A percentile compares a stretch with the other conserved stretches of the same genome.
phyloP scores from a whole-genome alignment of 1,140 invertebrate genomes.

The Daktulosphaira vitifoliae region DNA sequence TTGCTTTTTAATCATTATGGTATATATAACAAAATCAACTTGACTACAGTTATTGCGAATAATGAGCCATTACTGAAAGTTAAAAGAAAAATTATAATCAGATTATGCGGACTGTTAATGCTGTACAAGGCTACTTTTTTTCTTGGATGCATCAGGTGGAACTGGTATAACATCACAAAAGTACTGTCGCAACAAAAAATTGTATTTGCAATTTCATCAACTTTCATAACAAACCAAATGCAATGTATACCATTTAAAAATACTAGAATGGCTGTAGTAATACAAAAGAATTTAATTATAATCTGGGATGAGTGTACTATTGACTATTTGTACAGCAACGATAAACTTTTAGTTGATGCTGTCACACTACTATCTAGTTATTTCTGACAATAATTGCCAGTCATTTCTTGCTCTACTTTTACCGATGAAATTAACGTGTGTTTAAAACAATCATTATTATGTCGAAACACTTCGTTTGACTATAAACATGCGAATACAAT shows the following conservation, averaged over 20 bases:
- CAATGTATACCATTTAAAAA: constrained; percentile 39
- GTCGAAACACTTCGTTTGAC: constrained; percentile 31
- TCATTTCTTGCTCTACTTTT: constrained; percentile 39
- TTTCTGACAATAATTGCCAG: constrained; percentile 44
- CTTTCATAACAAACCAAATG: too few species aligned
- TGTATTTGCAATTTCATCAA: too few species aligned
- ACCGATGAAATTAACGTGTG: constrained; percentile 42
- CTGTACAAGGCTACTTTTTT: too few species aligned
- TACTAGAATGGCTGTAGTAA: not conserved
- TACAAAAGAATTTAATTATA: constrained; percentile 39
- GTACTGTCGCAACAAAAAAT: too few species aligned
- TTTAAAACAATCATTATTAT: constrained; percentile 41
- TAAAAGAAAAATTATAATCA: too few species aligned
- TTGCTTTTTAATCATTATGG: too few species aligned
- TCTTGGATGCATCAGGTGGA: too few species aligned
- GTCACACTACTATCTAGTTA: constrained; percentile 40
- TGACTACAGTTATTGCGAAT: too few species aligned
- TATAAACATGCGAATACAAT: constrained; percentile 1
- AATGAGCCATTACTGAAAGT: too few species aligned
- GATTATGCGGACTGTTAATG: too few species aligned
- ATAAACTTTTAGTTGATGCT: constrained; percentile 36
- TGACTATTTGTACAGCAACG: constrained; percentile 7
- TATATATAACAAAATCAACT: too few species aligned
- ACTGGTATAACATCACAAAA: too few species aligned
- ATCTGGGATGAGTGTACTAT: constrained; percentile 44